These are phyloP conservation scores for Drosophila pseudotalamancana DNA, from an alignment of 2,888 invertebrate genomes.

Conservation along the genomic window DNA sequence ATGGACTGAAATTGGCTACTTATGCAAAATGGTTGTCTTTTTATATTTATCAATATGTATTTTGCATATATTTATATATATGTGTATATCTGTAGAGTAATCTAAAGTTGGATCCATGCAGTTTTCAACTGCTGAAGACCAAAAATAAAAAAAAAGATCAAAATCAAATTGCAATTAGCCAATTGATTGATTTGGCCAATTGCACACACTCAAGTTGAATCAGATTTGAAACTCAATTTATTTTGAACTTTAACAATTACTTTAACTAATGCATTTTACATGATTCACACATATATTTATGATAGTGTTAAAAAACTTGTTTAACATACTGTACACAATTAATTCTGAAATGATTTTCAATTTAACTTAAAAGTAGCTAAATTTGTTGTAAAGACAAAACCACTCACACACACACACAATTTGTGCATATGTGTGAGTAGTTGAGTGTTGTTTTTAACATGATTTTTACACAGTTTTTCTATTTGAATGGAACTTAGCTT, in stretches of 20 bases:
- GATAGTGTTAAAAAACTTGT: slow-evolving; percentile 23
- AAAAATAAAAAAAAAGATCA: background rate
- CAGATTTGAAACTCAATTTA: background rate
- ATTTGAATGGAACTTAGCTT: slow-evolving; percentile 51
- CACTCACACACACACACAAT: background rate
- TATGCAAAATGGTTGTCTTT: slow-evolving; percentile 57
- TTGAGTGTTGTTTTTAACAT: slow-evolving; percentile 47
- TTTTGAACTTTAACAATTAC: slow-evolving; percentile 21
- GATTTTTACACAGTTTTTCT: slow-evolving; percentile 67
- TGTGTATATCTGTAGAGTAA: background rate
- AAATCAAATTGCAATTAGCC: slow-evolving; percentile 22
- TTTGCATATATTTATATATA: slow-evolving; percentile 20
- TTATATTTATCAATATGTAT: slow-evolving; percentile 22
- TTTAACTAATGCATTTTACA: slow-evolving; percentile 33
- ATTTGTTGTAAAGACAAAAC: slow-evolving; percentile 55
- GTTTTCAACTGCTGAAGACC: slow-evolving; percentile 49
- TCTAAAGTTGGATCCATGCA: slow-evolving; percentile 30
- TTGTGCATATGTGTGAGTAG: slow-evolving; percentile 16
- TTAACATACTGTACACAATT: slow-evolving; percentile 66
- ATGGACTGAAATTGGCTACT: slow-evolving; percentile 77
- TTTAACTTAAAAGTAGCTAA: slow-evolving; percentile 39
- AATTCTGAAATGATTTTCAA: slow-evolving; percentile 34
- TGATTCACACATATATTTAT: slow-evolving; percentile 3
- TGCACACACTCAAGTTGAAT: slow-evolving; percentile 20
- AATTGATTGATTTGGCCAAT: slow-evolving; percentile 33